phyloP scores from a whole-genome alignment of 2,888 invertebrate species.

The Scelioninae gen. 1 region DNA sequence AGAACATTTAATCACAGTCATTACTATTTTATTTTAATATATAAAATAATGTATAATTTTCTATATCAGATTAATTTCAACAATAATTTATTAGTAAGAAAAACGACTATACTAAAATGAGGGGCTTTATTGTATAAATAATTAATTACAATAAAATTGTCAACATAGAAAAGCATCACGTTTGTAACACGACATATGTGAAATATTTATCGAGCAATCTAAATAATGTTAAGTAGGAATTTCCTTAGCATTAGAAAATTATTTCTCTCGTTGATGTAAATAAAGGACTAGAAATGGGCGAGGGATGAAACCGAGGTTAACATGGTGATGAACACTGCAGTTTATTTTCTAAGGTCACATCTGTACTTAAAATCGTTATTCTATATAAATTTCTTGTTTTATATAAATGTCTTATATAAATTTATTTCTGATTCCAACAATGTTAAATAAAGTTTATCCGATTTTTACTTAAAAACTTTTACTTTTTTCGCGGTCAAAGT shows the following conservation, averaged over 20 bases:
- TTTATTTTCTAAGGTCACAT: constrained; percentile 13
- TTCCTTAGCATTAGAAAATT: constrained; percentile 37
- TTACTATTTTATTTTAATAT: too few relatives aligned
- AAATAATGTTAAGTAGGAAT: constrained; percentile 29
- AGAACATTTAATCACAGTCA: too few relatives aligned
- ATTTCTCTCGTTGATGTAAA: constrained; percentile 31
- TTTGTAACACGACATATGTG: constrained; percentile 7
- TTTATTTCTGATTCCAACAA: constrained; percentile 39
- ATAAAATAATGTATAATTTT: too few relatives aligned
- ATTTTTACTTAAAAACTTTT: constrained; percentile 47
- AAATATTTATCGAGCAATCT: constrained; percentile 37
- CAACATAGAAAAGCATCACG: neutral
- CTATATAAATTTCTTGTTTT: too few relatives aligned
- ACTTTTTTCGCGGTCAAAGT: constrained; percentile 52
- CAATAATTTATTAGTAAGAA: too few relatives aligned
- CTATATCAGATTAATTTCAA: too few relatives aligned
- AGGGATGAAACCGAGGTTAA: constrained; percentile 22
- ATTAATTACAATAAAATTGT: constrained; percentile 3
- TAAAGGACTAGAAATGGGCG: constrained; percentile 21
- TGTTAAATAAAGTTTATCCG: constrained; percentile 52
- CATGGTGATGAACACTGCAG: constrained; percentile 27
- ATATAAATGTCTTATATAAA: too few relatives aligned
- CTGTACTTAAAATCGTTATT: too few relatives aligned
- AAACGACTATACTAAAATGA: too few relatives aligned
- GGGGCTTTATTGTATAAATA: neutral